Percentiles rank a stretch among this genome's conserved stretches.
Conservation (phyloP, 2,888 invertebrate genomes). For the Kuschelorhynchus macadamiae region DNA sequence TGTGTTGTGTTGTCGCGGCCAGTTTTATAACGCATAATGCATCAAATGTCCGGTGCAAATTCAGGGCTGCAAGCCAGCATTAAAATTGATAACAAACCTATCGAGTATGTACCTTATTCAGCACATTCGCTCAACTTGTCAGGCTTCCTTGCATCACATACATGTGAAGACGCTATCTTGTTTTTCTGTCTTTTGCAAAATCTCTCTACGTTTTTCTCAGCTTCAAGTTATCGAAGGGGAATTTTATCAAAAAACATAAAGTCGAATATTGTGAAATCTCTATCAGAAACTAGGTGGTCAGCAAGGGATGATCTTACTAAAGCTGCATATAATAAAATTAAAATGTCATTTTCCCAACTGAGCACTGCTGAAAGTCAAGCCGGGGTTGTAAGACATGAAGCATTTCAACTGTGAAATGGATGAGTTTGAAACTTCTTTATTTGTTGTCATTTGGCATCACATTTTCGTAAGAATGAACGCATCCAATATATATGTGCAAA, state of each 20-base stretch:
- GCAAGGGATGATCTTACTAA: too few species aligned
- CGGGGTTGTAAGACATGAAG: too few species aligned
- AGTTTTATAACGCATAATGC: background rate
- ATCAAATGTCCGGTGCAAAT: background rate
- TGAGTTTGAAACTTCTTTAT: too few species aligned
- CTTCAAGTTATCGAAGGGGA: background rate
- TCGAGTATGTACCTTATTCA: background rate
- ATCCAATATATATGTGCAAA: conserved; percentile 11
- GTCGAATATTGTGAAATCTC: too few species aligned
- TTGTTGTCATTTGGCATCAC: too few species aligned
- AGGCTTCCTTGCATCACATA: background rate
- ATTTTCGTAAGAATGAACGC: too few species aligned
- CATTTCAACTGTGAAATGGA: too few species aligned
- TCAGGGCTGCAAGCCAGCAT: background rate
- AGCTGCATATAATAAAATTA: too few species aligned
- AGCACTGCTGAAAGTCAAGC: too few species aligned
- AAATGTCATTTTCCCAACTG: background rate
- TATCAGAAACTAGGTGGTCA: too few species aligned
- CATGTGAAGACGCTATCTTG: background rate
- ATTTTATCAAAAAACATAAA: too few species aligned
- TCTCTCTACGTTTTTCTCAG: background rate
- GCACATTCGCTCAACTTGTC: background rate
- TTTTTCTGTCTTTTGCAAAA: background rate
- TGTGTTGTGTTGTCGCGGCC: background rate
- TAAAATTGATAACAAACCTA: background rate